Conservation (phyloP, 2,797 vertebrate genomes). For the Aphelocoma californica region DNA sequence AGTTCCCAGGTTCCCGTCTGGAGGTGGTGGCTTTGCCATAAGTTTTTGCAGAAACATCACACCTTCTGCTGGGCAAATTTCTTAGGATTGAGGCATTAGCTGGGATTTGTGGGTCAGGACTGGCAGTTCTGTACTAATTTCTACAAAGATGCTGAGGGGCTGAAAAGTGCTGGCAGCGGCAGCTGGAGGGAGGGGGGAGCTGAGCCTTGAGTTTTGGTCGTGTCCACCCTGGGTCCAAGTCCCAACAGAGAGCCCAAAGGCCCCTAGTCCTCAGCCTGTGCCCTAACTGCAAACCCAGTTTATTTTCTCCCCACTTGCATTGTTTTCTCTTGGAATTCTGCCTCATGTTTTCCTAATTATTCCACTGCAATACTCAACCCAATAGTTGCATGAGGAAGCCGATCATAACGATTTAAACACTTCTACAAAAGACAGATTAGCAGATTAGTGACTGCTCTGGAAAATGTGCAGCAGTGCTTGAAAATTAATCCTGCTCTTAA, state of each 20-base stretch:
- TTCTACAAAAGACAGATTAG: slow-evolving; percentile 48
- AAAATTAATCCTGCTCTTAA: slow-evolving; percentile 45
- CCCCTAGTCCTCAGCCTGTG: neutral
- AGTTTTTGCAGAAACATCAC: neutral
- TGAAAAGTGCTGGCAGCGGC: neutral
- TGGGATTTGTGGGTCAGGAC: neutral
- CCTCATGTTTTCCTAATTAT: slow-evolving; percentile 32
- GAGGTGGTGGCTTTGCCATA: neutral
- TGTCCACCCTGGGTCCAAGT: neutral
- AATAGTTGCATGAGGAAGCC: neutral
- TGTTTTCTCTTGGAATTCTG: slow-evolving; percentile 15
- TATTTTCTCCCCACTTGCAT: neutral
- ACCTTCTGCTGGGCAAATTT: neutral
- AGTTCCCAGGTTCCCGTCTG: neutral
- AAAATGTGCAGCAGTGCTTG: slow-evolving; percentile 31
- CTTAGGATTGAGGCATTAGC: neutral
- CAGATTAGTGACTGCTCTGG: slow-evolving; percentile 41
- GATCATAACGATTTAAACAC: slow-evolving; percentile 31
- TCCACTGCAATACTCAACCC: neutral
- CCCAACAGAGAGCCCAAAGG: neutral
- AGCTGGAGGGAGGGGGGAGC: neutral
- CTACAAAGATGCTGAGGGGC: neutral
- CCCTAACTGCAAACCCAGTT: neutral
- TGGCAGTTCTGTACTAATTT: neutral
- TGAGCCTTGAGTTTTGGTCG: neutral